These are phyloP conservation scores for Agrotis segetum DNA, from an alignment of 2,888 invertebrate species.

Conservation along the genomic window DNA sequence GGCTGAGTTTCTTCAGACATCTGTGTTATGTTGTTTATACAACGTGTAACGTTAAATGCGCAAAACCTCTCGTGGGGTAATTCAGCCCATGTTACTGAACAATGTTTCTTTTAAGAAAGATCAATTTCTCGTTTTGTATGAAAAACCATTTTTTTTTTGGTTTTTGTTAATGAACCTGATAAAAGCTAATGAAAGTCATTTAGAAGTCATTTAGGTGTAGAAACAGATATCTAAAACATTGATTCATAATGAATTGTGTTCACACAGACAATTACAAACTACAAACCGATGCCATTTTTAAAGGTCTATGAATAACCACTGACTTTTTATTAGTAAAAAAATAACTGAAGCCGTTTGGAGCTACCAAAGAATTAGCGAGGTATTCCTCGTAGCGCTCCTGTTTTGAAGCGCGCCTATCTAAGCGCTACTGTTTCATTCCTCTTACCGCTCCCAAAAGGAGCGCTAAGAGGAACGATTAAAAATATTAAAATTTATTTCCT, in stretches of 20 bases:
- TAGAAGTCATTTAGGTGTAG: not conserved
- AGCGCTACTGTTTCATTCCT: no score
- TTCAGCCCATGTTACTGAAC: no score
- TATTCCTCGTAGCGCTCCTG: no score
- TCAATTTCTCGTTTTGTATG: no score
- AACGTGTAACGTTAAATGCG: no score
- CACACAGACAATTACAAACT: slow-evolving; percentile 2
- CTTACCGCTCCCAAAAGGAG: no score
- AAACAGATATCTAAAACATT: not conserved
- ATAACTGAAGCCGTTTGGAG: not conserved
- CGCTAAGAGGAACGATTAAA: no score
- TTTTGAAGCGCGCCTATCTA: no score
- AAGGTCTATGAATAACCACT: slow-evolving; percentile 15
- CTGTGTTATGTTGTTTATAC: slow-evolving; percentile 12
- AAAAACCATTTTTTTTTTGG: no score
- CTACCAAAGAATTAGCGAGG: slow-evolving; percentile 20
- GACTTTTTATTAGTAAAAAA: slow-evolving; percentile 4
- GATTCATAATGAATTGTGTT: slow-evolving; percentile 16
- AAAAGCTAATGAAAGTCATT: not conserved
- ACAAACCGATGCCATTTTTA: slow-evolving; percentile 22
- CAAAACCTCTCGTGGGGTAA: no score
- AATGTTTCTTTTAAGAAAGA: no score
- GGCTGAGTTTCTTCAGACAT: slow-evolving; percentile 1
- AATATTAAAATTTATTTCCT: no score
- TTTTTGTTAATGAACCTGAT: not conserved